Conservation (phyloP, 2,113 vertebrate genomes). For the Ailurus styani region DNA sequence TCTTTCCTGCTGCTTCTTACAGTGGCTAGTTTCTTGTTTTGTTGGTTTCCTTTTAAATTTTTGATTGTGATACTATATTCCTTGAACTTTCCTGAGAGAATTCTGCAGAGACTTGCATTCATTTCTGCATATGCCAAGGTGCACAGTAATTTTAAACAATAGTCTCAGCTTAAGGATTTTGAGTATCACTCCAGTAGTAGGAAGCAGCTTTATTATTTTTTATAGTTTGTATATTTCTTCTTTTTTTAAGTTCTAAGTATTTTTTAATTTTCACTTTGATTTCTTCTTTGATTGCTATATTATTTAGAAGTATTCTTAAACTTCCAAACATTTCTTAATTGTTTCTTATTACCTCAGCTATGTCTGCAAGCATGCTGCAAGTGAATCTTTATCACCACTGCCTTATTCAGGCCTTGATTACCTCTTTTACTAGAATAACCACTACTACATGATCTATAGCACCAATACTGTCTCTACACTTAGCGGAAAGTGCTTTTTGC, state of each 20-base stretch:
- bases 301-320: neutral
- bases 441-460: neutral
- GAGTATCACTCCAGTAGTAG: neutral
- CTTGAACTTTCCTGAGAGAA: neutral
- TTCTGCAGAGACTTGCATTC: neutral
- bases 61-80: neutral
- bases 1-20: neutral
- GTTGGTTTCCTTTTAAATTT: neutral
- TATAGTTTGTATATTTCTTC: neutral
- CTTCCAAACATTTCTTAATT: neutral
- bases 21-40: neutral
- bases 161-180: neutral
- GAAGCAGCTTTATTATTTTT: neutral
- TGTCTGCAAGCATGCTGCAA: neutral
- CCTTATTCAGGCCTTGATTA: neutral
- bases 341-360: neutral
- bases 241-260: neutral
- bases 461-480: neutral
- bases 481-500: neutral
- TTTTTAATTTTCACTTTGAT: slow-evolving; percentile 18
- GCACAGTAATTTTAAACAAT: neutral
- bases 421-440: neutral
- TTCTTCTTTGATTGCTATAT: neutral
- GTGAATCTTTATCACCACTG: neutral
- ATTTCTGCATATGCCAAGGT: neutral